Percentiles rank a stretch among this genome's conserved stretches.
Conservation (phyloP, 2,797 vertebrate species). For the Mallotus villosus region DNA sequence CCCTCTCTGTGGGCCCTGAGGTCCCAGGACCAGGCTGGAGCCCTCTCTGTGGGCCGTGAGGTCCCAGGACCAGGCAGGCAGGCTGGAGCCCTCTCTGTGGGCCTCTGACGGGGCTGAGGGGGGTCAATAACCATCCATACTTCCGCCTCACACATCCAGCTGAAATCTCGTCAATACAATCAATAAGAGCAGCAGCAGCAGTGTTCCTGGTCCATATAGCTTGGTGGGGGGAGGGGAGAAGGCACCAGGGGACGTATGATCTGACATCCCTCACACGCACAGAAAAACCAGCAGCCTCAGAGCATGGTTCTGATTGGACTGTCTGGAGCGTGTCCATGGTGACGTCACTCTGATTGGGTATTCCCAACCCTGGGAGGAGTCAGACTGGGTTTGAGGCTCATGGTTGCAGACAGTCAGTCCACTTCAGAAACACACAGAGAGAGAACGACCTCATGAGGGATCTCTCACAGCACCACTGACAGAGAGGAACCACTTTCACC, state of each 20-base stretch:
- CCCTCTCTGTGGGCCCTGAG: conserved; percentile 37
- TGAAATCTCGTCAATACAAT: conserved; percentile 36
- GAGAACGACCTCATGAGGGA: conserved; percentile 33
- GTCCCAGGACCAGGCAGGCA: too few species aligned
- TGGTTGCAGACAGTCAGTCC: conserved; percentile 22
- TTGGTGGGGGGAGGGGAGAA: too few species aligned
- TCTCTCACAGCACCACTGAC: conserved; percentile 9
- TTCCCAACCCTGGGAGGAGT: conserved; percentile 14
- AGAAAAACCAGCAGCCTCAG: too few species aligned
- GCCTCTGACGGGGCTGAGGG: conserved; percentile 45
- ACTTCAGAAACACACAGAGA: conserved; percentile 49
- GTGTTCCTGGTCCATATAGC: too few species aligned
- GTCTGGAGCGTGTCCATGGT: conserved; percentile 25
- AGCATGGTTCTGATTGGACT: too few species aligned
- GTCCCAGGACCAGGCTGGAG: too few species aligned
- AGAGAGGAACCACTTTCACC: conserved; percentile 15
- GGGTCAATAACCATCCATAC: background rate
- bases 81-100: conserved; percentile 21
- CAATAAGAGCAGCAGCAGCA: background rate
- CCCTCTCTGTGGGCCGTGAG: conserved; percentile 34
- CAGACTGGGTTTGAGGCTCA: conserved; percentile 49
- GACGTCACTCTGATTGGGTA: conserved; percentile 42
- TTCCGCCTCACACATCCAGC: conserved; percentile 19
- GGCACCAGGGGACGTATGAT: too few species aligned
- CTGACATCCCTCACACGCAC: too few species aligned